phyloP scores from a whole-genome alignment of 2,888 invertebrate species.

The Halocaridina rubra region DNA sequence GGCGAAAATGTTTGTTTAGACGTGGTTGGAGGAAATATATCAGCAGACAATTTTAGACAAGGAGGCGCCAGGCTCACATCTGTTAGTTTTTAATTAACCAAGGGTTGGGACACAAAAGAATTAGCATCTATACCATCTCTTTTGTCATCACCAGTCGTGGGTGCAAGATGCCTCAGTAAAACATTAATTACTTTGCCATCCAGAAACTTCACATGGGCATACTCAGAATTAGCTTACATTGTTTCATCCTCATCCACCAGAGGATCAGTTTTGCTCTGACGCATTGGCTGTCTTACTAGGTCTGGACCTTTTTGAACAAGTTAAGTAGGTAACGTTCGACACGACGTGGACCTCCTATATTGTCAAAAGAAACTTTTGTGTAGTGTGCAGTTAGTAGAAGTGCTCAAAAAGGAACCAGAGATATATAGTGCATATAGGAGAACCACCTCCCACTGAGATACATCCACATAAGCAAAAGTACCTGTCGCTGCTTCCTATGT shows the following conservation, averaged over 20 bases:
- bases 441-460: too few relatives aligned
- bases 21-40: background rate
- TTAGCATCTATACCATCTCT: background rate
- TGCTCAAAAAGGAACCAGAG: conserved; percentile 53
- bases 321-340: conserved; percentile 1
- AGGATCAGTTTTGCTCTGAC: conserved; percentile 13
- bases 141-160: background rate
- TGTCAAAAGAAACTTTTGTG: conserved; percentile 9
- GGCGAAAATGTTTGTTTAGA: too few relatives aligned
- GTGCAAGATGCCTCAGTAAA: conserved; percentile 15
- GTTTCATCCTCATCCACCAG: conserved; percentile 15
- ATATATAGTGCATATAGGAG: too few relatives aligned
- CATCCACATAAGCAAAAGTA: too few relatives aligned
- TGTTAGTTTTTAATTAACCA: background rate
- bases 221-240: conserved; percentile 6
- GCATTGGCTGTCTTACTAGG: background rate
- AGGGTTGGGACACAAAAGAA: background rate
- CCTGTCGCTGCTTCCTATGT: too few relatives aligned
- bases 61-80: background rate
- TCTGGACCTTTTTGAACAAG: background rate
- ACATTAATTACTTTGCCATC: background rate
- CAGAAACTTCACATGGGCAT: too few relatives aligned
- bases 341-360: background rate
- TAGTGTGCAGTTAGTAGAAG: conserved; percentile 21
- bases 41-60: background rate